These are phyloP conservation scores for Nilaparvata lugens DNA, from an alignment of 1,140 invertebrate genomes.

Conservation along the genomic window DNA sequence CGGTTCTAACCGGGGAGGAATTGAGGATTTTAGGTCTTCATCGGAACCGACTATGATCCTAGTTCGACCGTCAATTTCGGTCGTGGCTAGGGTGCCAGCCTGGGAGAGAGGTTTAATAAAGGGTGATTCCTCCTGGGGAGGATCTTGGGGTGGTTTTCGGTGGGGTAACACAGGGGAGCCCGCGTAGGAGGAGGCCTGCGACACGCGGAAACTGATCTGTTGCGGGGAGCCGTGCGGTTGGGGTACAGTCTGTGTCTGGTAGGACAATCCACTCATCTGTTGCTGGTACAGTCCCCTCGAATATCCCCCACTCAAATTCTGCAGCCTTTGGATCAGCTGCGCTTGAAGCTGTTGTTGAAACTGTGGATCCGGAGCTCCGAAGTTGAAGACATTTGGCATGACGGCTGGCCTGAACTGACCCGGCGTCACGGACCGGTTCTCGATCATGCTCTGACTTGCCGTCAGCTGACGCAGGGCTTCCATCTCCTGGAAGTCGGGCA, in stretches of 20 bases:
- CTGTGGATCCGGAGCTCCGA: slow-evolving; percentile 34
- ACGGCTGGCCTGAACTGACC: slow-evolving; percentile 16
- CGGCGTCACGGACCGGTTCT: slow-evolving; percentile 19
- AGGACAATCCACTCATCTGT: neutral
- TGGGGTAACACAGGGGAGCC: slow-evolving; percentile 32
- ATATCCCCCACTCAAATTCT: slow-evolving; percentile 38
- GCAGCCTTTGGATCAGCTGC: slow-evolving; percentile 47
- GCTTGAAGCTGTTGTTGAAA: slow-evolving; percentile 42
- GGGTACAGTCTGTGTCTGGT: neutral
- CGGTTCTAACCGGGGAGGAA: slow-evolving; percentile 34
- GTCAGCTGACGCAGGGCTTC: slow-evolving; percentile 25
- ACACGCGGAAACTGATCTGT: slow-evolving; percentile 32
- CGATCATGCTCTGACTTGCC: slow-evolving; percentile 11
- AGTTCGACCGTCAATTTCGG: slow-evolving; percentile 43
- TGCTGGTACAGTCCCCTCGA: slow-evolving; percentile 20
- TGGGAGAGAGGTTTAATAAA: slow-evolving; percentile 59
- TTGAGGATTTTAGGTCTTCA: slow-evolving; percentile 32
- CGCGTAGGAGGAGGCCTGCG: slow-evolving; percentile 36
- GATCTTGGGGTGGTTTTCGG: neutral
- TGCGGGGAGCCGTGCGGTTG: slow-evolving; percentile 32
- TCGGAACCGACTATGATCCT: slow-evolving; percentile 40
- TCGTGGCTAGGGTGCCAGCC: slow-evolving; percentile 47
- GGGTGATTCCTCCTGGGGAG: slow-evolving; percentile 33
- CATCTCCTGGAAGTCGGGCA: slow-evolving; percentile 30
- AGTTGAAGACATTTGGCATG: slow-evolving; percentile 18